A percentile compares a stretch with the other conserved stretches of the same genome.
phyloP scores from a whole-genome alignment of 1,140 invertebrate species.

The Trichogramma pretiosum region DNA sequence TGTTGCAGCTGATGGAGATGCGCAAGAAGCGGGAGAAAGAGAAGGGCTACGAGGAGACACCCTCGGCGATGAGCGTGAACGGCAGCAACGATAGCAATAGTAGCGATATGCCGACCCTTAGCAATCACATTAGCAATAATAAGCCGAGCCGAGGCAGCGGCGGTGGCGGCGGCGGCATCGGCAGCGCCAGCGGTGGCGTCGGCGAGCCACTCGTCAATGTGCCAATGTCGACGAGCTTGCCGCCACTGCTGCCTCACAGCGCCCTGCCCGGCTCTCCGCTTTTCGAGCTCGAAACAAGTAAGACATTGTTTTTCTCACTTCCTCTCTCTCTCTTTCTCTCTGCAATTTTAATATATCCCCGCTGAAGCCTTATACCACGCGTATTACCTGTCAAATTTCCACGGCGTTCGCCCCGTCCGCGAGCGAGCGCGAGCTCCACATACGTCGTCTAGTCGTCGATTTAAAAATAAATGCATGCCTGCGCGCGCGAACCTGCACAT shows the following conservation, averaged over 20 bases:
- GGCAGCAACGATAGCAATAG: constrained; percentile 28
- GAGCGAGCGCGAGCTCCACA: neutral
- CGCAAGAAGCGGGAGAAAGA: constrained; percentile 21
- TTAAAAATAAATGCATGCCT: too few species aligned
- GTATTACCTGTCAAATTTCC: neutral
- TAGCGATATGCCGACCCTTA: constrained; percentile 13
- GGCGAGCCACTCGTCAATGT: constrained; percentile 29
- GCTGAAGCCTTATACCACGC: too few species aligned
- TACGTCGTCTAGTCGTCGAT: too few species aligned
- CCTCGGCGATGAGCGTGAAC: constrained; percentile 21
- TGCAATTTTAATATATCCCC: constrained; percentile 3
- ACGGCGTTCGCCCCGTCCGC: too few species aligned
- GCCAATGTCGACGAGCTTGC: constrained; percentile 33
- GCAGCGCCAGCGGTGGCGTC: constrained; percentile 27
- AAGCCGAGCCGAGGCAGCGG: too few species aligned
- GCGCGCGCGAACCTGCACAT: too few species aligned
- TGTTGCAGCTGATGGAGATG: constrained; percentile 9
- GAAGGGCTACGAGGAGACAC: constrained; percentile 21
- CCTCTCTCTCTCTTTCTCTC: too few species aligned
- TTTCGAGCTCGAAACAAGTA: constrained; percentile 19
- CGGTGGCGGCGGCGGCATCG: too few species aligned
- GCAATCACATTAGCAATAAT: neutral
- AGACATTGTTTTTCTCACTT: constrained; percentile 5
- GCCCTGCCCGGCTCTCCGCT: constrained; percentile 3
- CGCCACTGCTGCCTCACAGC: constrained; percentile 26